Evolutionary conservation across 1,140 invertebrate species (phyloP), one percentile per base, ranked within the genome.

Genomic region (Brachionus calyciflorus): DNA sequence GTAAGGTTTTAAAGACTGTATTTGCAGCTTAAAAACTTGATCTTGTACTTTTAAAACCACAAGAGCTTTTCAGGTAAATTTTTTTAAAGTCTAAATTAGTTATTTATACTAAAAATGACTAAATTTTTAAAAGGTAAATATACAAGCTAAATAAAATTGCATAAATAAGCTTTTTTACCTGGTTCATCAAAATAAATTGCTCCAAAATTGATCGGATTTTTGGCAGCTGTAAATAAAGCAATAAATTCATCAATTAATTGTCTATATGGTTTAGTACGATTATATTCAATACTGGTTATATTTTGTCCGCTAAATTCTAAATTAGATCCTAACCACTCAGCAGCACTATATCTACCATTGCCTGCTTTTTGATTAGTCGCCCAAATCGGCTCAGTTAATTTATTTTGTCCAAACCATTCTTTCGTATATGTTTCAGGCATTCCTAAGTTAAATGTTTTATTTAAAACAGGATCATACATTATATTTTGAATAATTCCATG

Each of bases 401-500:
- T 14, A 33, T 80, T 79, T 26, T 69, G 70, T 9, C 40, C 69
- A 41, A 73, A 73, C 69, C 69, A 73, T 12, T 73, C 69, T 14
- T 40, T 40, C 3, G 69, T 51, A 49, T 33, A 51, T 3, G 46
- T 28, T 9, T 73, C 37, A 19, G 17, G 44, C 3, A 33, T 21
- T 2, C 24, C 5, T 12, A 37, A 73, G 41, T 55, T 51, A 12
- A 73, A 73, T 82, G 78, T 81, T 49, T 83, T 83, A 19, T 87
- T 85, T 5, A 83, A 83, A 1, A 81, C 79, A 2, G 85, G 83
- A 82, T 91, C 90, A 79, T 88, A 91, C 81, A 89, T 87, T 37
- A 81, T 81, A 82, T 90, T 92, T 69, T 87, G 89, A 5, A 90
- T 81, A 68, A 92, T 89, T 5, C 91, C 91, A 84, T 92, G 91